Base-by-base conservation (phyloP, 2,888 invertebrate genomes). In the Elaeidobius kamerunicus region DNA sequence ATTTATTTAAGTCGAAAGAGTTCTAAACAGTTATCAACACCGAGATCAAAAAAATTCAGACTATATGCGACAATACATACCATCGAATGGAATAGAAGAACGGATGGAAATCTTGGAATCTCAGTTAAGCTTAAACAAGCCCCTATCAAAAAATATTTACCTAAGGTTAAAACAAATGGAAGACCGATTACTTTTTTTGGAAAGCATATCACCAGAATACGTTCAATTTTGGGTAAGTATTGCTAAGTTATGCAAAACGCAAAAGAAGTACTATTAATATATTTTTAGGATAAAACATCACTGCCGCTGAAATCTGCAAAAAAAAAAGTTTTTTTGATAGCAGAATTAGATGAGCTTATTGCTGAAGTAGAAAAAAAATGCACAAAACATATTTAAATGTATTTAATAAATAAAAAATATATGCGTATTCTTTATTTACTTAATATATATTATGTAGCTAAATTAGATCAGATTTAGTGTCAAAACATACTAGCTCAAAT, bases 181-280 rank as follows among this genome's bases (percentile, higher is more conserved):
- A 70, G 82, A 90, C 63, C 78, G 83, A 58, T 78, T 92, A 41
- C 74, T 88, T 5, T 75, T 80, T 55, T 71, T 91, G 52, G 86
- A 91, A 70, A 79, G 88, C 0, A 69, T 87, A 46, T 91, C 90
- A 30, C 91, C 91, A 0, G 91, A 91, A 70, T 91, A 91, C 66
- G 79, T 82, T 17, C 78, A 83, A 61, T 84, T 85, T 71, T 78
- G 81, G 76, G 83, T 82, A 73, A 69, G 75, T 11, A 12, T 14
- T 28, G 9, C n/a, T n/a, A n/a, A n/a, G n/a, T n/a, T n/a, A n/a
- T n/a, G n/a, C 12, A n/a, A 18, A 17, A 17, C 12, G 17, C 19
- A 6, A 17, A 36, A 2, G 9, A 28, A n/a, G 12, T 28, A 12
- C 12, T n/a, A 3, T 28, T n/a, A 28, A 28, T 34, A 34, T 5